These are phyloP conservation scores for Pseudanteris insignis DNA, from an alignment of 2,888 invertebrate genomes.

Conservation along the genomic window DNA sequence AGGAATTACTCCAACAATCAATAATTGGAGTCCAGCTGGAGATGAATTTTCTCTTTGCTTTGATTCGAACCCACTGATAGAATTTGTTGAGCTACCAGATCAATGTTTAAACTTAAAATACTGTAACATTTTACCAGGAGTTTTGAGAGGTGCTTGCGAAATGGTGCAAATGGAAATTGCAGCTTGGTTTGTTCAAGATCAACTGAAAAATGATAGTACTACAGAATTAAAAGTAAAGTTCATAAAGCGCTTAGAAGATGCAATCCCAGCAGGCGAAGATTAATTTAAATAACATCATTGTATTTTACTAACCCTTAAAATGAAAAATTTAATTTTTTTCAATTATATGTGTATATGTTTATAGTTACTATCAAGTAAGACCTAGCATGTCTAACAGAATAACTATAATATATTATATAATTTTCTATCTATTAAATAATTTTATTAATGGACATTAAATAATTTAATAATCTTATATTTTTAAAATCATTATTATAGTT, in stretches of 20 bases:
- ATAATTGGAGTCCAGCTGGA: slow-evolving; percentile 92
- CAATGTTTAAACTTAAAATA: slow-evolving; percentile 85
- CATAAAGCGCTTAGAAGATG: slow-evolving; percentile 93
- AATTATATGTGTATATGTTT: background rate
- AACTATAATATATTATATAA: too few species aligned
- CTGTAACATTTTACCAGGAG: slow-evolving; percentile 91
- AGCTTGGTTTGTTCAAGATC: slow-evolving; percentile 94
- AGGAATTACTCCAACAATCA: slow-evolving; percentile 90
- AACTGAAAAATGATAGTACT: slow-evolving; percentile 90
- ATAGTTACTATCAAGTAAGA: too few species aligned
- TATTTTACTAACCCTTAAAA: background rate
- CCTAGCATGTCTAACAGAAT: too few species aligned
- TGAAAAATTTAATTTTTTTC: too few species aligned
- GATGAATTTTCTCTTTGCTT: slow-evolving; percentile 97
- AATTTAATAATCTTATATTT: too few species aligned
- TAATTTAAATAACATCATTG: slow-evolving; percentile 70
- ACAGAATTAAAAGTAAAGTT: slow-evolving; percentile 96
- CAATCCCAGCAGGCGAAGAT: slow-evolving; percentile 98
- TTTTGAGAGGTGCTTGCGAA: slow-evolving; percentile 93
- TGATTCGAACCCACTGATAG: slow-evolving; percentile 94
- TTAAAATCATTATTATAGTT: too few species aligned
- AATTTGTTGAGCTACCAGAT: slow-evolving; percentile 95
- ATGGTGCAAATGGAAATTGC: slow-evolving; percentile 98
- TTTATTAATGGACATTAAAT: too few species aligned
- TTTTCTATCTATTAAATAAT: too few species aligned